A percentile compares a stretch with the other conserved stretches of the same genome.
Conservation (phyloP, 1,140 invertebrate species). For the Mercenaria mercenaria region DNA sequence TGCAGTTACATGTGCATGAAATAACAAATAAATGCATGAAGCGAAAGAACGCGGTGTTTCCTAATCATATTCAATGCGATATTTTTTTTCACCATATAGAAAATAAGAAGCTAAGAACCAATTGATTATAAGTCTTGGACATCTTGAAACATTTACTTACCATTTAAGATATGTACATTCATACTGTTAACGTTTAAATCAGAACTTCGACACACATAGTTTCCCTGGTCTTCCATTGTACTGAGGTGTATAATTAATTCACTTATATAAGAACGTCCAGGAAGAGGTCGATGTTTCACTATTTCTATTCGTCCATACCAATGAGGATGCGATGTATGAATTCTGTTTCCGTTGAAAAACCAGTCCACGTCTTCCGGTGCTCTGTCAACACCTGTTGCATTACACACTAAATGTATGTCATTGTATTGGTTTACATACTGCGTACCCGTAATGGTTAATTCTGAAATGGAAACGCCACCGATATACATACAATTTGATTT, state of each 20-base stretch:
- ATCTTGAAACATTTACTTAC: too few species aligned
- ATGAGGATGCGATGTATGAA: constrained; percentile 18
- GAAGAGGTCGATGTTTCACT: constrained; percentile 24
- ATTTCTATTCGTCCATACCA: constrained; percentile 58
- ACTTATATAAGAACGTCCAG: constrained; percentile 45
- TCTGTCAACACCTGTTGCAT: constrained; percentile 51
- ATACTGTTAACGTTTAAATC: constrained; percentile 51
- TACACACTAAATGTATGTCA: constrained; percentile 56
- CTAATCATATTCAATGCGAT: too few species aligned
- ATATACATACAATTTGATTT: too few species aligned
- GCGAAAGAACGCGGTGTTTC: too few species aligned
- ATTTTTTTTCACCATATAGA: too few species aligned
- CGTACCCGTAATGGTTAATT: constrained; percentile 31
- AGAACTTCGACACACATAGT: constrained; percentile 63
- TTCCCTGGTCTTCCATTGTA: constrained; percentile 45
- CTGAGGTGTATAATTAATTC: constrained; percentile 54
- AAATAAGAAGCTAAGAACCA: too few species aligned
- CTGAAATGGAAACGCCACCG: constrained; percentile 19
- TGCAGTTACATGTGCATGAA: too few species aligned
- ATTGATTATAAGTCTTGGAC: too few species aligned
- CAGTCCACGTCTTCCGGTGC: constrained; percentile 57
- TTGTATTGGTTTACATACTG: constrained; percentile 43
- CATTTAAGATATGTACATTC: constrained; percentile 61
- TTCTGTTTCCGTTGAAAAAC: constrained; percentile 61
- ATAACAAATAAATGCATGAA: too few species aligned